These are phyloP conservation scores for Dendronephthya gigantea DNA, from an alignment of 64 coral and sea anemone species.

Conservation along the genomic window DNA sequence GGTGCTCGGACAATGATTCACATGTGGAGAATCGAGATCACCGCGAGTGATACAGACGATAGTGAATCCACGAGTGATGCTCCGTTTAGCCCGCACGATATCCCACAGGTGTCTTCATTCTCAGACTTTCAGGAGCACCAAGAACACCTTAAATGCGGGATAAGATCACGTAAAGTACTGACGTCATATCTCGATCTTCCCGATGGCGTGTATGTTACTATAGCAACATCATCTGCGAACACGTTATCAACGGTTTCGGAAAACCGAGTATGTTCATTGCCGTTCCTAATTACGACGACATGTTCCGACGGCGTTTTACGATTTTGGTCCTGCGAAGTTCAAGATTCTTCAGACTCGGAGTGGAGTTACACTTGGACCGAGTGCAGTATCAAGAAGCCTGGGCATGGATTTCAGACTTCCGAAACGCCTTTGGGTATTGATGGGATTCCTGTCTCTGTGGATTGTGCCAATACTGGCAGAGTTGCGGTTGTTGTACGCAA, in stretches of 20 bases:
- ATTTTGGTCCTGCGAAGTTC: background rate
- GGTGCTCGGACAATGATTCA: conserved; percentile 39
- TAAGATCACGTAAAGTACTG: background rate
- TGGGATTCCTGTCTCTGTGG: background rate
- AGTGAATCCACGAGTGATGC: conserved; percentile 18
- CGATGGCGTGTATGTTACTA: conserved; percentile 1
- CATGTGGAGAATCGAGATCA: conserved; percentile 93
- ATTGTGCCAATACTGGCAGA: background rate
- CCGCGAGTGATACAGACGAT: conserved; percentile 49
- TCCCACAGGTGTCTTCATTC: conserved; percentile 41
- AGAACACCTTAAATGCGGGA: background rate
- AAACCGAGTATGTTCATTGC: background rate
- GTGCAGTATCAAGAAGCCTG: background rate
- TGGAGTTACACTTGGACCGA: background rate
- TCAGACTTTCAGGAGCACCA: conserved; percentile 28
- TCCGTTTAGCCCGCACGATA: conserved; percentile 54
- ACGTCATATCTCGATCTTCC: background rate
- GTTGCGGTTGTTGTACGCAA: background rate
- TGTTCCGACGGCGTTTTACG: conserved; percentile 3
- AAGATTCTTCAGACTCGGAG: background rate
- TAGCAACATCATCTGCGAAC: background rate
- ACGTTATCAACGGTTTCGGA: conserved; percentile 6
- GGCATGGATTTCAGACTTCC: background rate
- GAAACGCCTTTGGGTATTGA: background rate
- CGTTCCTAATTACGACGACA: background rate